Evolutionary conservation across 2,113 vertebrate genomes (phyloP).

Genomic region (Cisticola juncidis): DNA sequence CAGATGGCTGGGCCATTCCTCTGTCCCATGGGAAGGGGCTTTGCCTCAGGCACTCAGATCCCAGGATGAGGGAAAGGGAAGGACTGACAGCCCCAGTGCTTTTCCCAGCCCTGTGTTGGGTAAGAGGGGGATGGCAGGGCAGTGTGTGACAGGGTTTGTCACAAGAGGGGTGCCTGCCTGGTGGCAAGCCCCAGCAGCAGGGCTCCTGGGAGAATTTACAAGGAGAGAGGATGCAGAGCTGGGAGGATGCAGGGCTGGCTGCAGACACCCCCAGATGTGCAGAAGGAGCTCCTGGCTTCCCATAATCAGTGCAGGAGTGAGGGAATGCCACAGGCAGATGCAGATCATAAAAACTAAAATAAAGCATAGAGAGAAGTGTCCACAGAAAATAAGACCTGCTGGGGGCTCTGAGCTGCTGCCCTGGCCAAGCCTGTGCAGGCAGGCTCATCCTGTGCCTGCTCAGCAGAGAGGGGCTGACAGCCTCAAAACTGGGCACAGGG

Average conservation of each 20-base stretch:
- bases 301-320: fast-evolving
- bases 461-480: neutral
- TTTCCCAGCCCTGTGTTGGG: neutral
- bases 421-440: neutral
- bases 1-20: neutral
- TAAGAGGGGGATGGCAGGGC: neutral
- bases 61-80: neutral
- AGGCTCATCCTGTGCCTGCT: neutral
- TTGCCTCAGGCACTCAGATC: neutral
- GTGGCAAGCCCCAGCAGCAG: neutral
- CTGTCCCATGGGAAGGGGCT: neutral
- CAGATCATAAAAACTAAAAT: neutral
- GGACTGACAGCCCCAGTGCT: fast-evolving
- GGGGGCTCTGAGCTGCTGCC: neutral
- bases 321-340: neutral
- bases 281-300: neutral
- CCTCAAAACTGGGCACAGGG: fast-evolving
- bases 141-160: neutral
- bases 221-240: neutral
- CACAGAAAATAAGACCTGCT: neutral
- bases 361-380: neutral
- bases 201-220: neutral
- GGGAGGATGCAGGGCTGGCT: neutral
- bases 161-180: neutral
- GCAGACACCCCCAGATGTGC: neutral